Conservation (phyloP, 2,888 invertebrate genomes). For the Sepiola atlantica region DNA sequence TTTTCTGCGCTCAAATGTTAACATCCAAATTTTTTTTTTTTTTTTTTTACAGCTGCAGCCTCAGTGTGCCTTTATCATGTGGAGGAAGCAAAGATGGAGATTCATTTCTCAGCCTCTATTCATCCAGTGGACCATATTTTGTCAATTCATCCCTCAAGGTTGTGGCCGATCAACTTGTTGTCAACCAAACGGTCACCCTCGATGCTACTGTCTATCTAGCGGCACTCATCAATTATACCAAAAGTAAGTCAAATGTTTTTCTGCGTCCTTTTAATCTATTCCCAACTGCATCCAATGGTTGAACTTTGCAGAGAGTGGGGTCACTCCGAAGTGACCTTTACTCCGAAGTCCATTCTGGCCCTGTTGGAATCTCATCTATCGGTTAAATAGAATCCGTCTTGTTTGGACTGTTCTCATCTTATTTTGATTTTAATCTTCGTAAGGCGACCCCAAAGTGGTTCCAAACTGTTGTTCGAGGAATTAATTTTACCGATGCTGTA, state of each 20-base stretch:
- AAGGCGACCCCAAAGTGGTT: too few relatives aligned
- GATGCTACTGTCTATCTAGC: background rate
- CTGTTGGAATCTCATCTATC: too few relatives aligned
- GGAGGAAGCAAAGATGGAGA: background rate
- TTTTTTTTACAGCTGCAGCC: background rate
- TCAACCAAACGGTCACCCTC: background rate
- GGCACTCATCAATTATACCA: background rate
- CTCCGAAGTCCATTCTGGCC: too few relatives aligned
- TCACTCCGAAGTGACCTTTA: too few relatives aligned
- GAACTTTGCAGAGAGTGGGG: too few relatives aligned
- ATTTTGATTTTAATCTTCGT: too few relatives aligned
- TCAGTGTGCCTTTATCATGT: background rate
- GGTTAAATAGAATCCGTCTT: too few relatives aligned
- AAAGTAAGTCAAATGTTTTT: background rate
- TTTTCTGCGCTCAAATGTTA: too few relatives aligned
- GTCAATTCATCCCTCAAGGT: background rate
- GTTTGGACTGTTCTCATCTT: too few relatives aligned
- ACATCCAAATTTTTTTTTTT: background rate
- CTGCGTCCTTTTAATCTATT: background rate
- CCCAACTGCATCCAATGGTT: too few relatives aligned
- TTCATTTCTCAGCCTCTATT: slow-evolving; percentile 1
- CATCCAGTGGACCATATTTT: background rate
- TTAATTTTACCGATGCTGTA: too few relatives aligned
- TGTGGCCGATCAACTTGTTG: background rate
- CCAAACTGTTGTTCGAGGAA: too few relatives aligned